Percentiles rank a stretch among this genome's conserved stretches.
Conservation (phyloP, 1,140 invertebrate species). For the Hirudo medicinalis region DNA sequence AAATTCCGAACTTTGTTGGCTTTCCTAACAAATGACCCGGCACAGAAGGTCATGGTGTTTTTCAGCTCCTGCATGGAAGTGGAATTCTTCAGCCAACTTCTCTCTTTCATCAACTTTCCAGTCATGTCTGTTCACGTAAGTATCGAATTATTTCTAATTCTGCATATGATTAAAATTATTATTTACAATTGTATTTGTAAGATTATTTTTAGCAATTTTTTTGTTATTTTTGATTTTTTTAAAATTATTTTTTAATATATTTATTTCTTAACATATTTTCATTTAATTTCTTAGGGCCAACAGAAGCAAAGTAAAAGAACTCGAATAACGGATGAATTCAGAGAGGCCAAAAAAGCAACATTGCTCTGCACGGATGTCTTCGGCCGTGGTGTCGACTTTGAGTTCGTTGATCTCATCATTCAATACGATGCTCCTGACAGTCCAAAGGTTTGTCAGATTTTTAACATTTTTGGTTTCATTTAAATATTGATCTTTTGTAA, state of each 20-base stretch:
- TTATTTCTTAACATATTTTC: neutral
- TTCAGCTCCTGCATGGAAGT: slow-evolving; percentile 96
- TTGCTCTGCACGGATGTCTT: slow-evolving; percentile 96
- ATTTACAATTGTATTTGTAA: too few relatives aligned
- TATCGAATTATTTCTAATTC: slow-evolving; percentile 27
- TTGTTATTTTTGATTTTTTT: too few relatives aligned
- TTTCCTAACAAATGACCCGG: slow-evolving; percentile 90
- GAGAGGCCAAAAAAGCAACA: slow-evolving; percentile 83
- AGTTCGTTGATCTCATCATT: slow-evolving; percentile 95
- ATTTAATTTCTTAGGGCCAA: slow-evolving; percentile 58
- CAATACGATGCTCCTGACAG: slow-evolving; percentile 99
- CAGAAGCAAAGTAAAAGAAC: slow-evolving; percentile 95
- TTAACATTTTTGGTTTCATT: neutral
- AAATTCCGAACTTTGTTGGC: slow-evolving; percentile 90
- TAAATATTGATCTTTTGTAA: neutral
- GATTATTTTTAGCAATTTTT: too few relatives aligned
- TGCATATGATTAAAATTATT: too few relatives aligned
- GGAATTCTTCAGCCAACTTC: slow-evolving; percentile 86
- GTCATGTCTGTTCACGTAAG: slow-evolving; percentile 94
- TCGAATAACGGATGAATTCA: slow-evolving; percentile 94
- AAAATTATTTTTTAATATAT: too few relatives aligned
- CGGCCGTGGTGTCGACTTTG: slow-evolving; percentile 91
- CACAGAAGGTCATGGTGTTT: slow-evolving; percentile 98
- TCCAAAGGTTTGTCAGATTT: slow-evolving; percentile 57
- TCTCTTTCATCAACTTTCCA: slow-evolving; percentile 95